Conservation (phyloP, 2,797 vertebrate species). For the Intellagama lesueurii region DNA sequence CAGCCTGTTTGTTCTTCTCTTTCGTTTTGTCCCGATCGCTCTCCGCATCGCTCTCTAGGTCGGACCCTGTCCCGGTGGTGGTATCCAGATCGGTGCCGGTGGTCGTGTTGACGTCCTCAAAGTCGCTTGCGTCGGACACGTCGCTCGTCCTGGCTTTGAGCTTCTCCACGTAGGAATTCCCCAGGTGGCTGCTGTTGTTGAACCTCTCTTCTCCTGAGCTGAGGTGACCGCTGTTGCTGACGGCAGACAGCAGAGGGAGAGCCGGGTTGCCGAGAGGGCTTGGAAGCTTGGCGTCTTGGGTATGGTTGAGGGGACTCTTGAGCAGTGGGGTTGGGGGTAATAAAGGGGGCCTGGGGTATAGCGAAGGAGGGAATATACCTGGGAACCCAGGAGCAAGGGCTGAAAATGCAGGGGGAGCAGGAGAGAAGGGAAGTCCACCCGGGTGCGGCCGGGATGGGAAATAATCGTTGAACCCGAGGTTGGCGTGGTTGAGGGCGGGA, state of each 20-base stretch:
- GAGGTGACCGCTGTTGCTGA: conserved; percentile 81
- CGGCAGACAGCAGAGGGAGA: conserved; percentile 85
- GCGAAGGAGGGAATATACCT: conserved; percentile 92
- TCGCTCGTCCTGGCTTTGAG: conserved; percentile 91
- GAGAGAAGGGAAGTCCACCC: conserved; percentile 87
- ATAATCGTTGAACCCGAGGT: conserved; percentile 92
- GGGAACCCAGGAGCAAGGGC: conserved; percentile 92
- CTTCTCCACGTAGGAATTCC: conserved; percentile 85
- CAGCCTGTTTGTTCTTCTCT: conserved; percentile 78
- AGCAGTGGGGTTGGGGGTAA: conserved; percentile 91
- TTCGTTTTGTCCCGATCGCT: conserved; percentile 90
- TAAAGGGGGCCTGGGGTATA: conserved; percentile 93
- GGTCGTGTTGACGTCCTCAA: conserved; percentile 96
- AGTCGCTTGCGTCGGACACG: conserved; percentile 94
- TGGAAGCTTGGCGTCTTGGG: conserved; percentile 91
- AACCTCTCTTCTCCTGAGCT: conserved; percentile 80
- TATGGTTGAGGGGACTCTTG: conserved; percentile 90
- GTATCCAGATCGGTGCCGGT: conserved; percentile 97
- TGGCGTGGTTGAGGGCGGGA: conserved; percentile 85
- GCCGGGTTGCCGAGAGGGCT: conserved; percentile 88
- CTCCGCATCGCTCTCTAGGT: conserved; percentile 93
- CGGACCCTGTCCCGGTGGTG: conserved; percentile 94
- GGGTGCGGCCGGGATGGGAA: conserved; percentile 93
- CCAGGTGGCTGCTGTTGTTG: conserved; percentile 77
- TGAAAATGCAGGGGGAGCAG: conserved; percentile 87